Percentiles rank a stretch among this genome's conserved stretches.
Evolutionary conservation across 1,140 invertebrate genomes (phyloP).

Genomic region (Zaprionus camerounensis): DNA sequence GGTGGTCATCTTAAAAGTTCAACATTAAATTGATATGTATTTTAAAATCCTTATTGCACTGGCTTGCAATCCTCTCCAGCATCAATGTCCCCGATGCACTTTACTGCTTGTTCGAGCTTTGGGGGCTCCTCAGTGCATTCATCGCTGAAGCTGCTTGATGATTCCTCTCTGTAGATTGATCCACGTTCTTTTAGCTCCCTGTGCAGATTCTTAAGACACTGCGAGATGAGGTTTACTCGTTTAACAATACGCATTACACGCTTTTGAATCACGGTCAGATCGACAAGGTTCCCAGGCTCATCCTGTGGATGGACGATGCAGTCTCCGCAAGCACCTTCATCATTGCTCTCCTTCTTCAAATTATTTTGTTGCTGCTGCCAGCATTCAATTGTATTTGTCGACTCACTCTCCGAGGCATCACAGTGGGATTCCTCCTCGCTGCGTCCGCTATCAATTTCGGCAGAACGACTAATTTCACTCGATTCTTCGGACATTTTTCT

Average conservation of each 20-base stretch:
- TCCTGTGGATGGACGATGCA: neutral
- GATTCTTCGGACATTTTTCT: slow-evolving; percentile 17
- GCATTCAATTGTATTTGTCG: neutral
- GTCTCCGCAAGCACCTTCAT: neutral
- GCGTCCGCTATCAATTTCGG: neutral
- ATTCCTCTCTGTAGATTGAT: neutral
- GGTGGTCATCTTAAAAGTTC: neutral
- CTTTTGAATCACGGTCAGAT: neutral
- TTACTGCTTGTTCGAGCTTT: slow-evolving; percentile 13
- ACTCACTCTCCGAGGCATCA: slow-evolving; percentile 1
- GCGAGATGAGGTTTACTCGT: neutral
- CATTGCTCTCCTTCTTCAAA: neutral
- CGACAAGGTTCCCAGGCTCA: neutral
- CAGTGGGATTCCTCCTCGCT: slow-evolving; percentile 13
- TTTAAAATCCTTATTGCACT: neutral
- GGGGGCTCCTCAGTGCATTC: neutral
- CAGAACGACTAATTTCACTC: neutral
- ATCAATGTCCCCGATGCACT: slow-evolving; percentile 23
- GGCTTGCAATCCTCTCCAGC: slow-evolving; percentile 16
- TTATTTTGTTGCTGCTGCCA: neutral
- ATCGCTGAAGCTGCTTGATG: neutral
- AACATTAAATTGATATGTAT: neutral
- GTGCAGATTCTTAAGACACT: neutral
- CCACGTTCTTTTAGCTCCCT: neutral
- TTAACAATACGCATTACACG: neutral